Evolutionary conservation across 30 jellyfish, hydroid and myxozoan genomes (phyloP).

Genomic region (Hydractinia symbiolongicarpus): DNA sequence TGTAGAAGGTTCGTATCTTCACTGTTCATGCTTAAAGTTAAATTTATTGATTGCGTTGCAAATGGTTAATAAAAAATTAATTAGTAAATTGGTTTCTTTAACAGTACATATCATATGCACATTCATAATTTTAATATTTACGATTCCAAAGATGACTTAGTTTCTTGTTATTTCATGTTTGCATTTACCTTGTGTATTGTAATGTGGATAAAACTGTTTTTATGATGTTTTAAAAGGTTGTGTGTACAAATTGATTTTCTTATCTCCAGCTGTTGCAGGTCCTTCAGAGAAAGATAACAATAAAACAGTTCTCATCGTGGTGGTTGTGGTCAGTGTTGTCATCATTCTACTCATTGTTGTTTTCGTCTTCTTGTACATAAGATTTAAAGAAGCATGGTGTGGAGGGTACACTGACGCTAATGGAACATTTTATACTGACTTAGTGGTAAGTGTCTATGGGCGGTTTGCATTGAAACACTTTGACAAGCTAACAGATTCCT

Average conservation of each 20-base stretch:
- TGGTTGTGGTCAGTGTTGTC: slow-evolving; percentile 25
- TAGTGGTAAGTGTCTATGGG: slow-evolving; percentile 21
- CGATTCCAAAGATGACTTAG: too few relatives aligned
- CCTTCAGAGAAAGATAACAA: background rate
- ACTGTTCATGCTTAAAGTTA: background rate
- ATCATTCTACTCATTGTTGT: slow-evolving; percentile 14
- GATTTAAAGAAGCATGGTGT: slow-evolving; percentile 8
- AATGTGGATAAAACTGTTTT: background rate
- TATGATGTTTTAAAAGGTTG: too few relatives aligned
- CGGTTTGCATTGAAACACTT: too few relatives aligned
- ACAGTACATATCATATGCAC: background rate
- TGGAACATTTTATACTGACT: slow-evolving; percentile 35
- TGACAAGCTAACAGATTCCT: too few relatives aligned
- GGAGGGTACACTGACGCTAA: slow-evolving; percentile 11
- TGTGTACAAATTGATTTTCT: too few relatives aligned
- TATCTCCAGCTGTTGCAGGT: background rate
- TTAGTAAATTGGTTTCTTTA: background rate
- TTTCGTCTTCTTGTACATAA: slow-evolving; percentile 18
- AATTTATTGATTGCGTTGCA: background rate
- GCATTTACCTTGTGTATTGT: background rate
- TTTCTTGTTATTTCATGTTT: background rate
- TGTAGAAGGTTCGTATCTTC: slow-evolving; percentile 26
- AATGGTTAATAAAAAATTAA: background rate
- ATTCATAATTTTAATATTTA: background rate
- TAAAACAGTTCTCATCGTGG: slow-evolving; percentile 6